These are phyloP conservation scores for Sinella curviseta DNA, from an alignment of 1,140 invertebrate genomes.

Conservation along the genomic window DNA sequence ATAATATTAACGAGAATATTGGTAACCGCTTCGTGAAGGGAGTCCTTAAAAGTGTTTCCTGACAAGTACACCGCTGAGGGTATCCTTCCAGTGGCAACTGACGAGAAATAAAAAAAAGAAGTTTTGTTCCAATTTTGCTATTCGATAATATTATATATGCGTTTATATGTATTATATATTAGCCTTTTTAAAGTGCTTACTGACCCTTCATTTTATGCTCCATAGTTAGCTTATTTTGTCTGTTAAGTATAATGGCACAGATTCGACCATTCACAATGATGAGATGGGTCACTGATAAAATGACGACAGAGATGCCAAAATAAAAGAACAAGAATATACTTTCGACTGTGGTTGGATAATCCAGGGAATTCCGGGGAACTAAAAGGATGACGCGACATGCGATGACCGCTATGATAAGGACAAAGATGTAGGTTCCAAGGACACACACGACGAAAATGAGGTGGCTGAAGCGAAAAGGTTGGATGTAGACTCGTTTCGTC, in stretches of 20 bases:
- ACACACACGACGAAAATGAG: background rate
- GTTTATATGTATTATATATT: no score
- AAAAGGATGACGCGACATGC: background rate
- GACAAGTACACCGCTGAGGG: background rate
- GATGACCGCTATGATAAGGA: background rate
- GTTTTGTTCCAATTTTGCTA: no score
- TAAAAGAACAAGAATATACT: background rate
- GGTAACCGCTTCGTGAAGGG: background rate
- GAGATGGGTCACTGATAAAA: background rate
- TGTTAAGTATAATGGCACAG: background rate
- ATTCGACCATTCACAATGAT: background rate
- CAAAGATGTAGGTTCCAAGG: background rate
- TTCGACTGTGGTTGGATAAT: background rate
- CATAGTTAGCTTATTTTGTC: background rate
- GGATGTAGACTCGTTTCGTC: background rate
- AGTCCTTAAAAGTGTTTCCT: background rate
- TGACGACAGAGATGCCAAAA: background rate
- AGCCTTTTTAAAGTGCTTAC: no score
- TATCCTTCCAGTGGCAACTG: background rate
- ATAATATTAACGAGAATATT: background rate
- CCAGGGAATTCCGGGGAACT: background rate
- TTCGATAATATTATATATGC: no score
- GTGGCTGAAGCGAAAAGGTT: background rate
- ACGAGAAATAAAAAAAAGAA: no score
- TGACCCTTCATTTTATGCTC: background rate